Base-by-base conservation (phyloP, 2,888 invertebrate genomes). In the Dromius quadrimaculatus region DNA sequence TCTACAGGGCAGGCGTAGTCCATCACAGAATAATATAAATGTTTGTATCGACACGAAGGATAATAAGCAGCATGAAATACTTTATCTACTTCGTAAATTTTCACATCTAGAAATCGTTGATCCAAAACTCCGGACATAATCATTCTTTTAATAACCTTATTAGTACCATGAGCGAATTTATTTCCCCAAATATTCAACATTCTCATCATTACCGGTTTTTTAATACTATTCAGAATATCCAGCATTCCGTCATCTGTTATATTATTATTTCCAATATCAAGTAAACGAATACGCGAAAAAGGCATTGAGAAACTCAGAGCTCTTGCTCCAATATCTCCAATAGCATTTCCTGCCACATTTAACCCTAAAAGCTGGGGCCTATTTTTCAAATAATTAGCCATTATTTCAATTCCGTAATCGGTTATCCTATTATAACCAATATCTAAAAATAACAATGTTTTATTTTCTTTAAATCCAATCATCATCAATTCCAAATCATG, bases 361-460 rank as follows among this genome's bases (percentile, higher is more conserved):
- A 90, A 75, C 0, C 84, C 82, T 22, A 84, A 74, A 9, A 90
- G 76, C 6, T 81, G 77, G 0, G 89, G 87, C 13, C 82, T 80
- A 68, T 82, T 83, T 2, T 80, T 75, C 36, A 90, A 78, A 83
- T 88, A 89, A 72, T 84, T 81, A 0, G 83, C 84, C 15, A 90
- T 71, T 62, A 85, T 74, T 71, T 86, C 85, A 0, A 84, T 81
- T 0, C 89, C 89, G 54, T 86, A 82, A 77, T 88, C 87, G 0
- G 87, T 88, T 11, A 90, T 86, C 72, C 81, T 84, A 73, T 90
- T 90, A 69, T 82, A 86, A 0, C 84, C 85, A 8, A 90, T 77
- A 80, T 90, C 88, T 22, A 90, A 77, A 63, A 88, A 82, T 13
- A 84, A 74, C n/a, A 90, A 76, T 0, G 85, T 84, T 1, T 77